Conservation (phyloP, 2,797 vertebrate genomes). For the Coccyzus lansbergi region DNA sequence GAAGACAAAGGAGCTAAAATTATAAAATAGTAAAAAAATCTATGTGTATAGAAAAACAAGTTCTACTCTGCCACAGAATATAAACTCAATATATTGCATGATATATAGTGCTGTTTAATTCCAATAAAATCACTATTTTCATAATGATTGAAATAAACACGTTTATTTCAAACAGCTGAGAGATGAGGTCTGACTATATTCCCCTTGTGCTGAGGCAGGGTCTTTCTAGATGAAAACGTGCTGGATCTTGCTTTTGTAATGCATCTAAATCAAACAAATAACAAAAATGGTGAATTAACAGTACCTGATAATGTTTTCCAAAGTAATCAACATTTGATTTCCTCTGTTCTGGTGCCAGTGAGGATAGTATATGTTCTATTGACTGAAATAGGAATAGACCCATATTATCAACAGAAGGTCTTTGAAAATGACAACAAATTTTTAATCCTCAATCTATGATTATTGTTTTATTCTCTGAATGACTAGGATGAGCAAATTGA, state of each 20-base stretch:
- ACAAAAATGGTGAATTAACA: background rate
- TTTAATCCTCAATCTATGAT: background rate
- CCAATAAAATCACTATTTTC: background rate
- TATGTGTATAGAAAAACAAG: background rate
- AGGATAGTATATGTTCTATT: background rate
- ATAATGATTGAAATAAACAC: background rate
- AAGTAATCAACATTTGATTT: background rate
- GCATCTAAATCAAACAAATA: background rate
- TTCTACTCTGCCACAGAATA: background rate
- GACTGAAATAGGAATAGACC: background rate
- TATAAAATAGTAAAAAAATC: background rate
- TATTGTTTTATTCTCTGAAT: background rate
- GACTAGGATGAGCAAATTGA: background rate
- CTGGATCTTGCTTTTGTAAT: background rate
- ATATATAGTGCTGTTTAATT: background rate
- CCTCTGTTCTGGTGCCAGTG: background rate
- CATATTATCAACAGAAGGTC: background rate
- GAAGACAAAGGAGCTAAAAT: background rate
- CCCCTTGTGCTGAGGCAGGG: fast-evolving
- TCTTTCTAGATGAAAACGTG: background rate
- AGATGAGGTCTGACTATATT: background rate
- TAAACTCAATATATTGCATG: background rate
- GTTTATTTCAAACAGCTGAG: background rate
- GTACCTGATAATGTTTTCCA: background rate
- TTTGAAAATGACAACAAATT: background rate